These are phyloP conservation scores for Bombus pascuorum DNA, from an alignment of 1,140 invertebrate species.

Conservation along the genomic window DNA sequence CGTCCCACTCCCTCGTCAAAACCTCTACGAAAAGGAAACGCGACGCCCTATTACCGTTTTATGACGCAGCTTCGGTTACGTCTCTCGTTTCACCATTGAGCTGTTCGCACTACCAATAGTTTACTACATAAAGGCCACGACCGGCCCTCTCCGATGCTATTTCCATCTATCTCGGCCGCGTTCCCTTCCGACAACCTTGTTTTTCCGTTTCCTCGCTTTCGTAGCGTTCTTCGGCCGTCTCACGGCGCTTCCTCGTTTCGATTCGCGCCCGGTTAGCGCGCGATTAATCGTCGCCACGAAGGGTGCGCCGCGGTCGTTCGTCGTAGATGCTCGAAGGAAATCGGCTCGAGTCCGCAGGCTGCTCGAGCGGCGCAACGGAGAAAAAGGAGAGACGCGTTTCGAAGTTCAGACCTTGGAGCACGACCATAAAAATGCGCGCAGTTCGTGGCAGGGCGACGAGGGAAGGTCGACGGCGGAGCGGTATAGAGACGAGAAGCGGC, in stretches of 20 bases:
- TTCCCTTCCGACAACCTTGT: neutral
- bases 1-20: conserved; percentile 54
- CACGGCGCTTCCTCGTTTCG: too few species aligned
- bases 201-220: neutral
- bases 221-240: neutral
- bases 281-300: too few species aligned
- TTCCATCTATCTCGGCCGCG: conserved; percentile 66
- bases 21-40: conserved; percentile 77
- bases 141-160: conserved; percentile 51
- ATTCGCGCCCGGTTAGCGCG: too few species aligned
- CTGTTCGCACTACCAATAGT: conserved; percentile 79
- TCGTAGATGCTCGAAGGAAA: too few species aligned
- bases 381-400: conserved; percentile 10
- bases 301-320: neutral
- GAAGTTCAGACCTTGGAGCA: conserved; percentile 61
- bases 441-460: conserved; percentile 26
- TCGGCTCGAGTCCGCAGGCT: neutral
- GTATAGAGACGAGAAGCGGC: neutral
- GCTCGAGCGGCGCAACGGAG: accelerated
- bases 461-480: conserved; percentile 6
- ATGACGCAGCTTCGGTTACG: conserved; percentile 80
- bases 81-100: conserved; percentile 81
- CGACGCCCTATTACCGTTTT: conserved; percentile 82
- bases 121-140: conserved; percentile 77
- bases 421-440: conserved; percentile 57